Evolutionary conservation across 2,113 vertebrate genomes (phyloP).

Genomic region (Trogon surrucura): DNA sequence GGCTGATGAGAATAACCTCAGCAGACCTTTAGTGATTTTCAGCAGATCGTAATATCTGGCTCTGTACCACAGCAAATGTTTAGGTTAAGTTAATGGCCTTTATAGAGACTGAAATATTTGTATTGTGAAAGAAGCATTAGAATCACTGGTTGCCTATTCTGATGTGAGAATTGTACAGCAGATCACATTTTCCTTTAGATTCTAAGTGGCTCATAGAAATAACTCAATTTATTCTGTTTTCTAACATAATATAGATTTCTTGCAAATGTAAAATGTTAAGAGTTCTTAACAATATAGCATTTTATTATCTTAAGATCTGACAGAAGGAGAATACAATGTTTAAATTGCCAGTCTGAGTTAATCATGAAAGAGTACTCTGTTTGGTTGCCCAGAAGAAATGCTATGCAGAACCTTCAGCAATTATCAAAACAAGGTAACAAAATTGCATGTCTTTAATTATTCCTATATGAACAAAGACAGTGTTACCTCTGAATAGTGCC

Average conservation of each 20-base stretch:
- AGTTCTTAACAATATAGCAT: neutral
- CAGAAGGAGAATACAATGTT: neutral
- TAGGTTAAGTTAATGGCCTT: conserved; percentile 29
- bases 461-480: conserved; percentile 56
- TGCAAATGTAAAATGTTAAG: neutral
- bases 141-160: neutral
- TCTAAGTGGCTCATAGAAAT: neutral
- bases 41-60: conserved; percentile 33
- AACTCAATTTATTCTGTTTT: neutral
- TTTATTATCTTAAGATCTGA: conserved; percentile 9
- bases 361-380: conserved; percentile 36
- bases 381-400: conserved; percentile 10
- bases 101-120: neutral
- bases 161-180: neutral
- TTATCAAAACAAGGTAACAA: conserved; percentile 68
- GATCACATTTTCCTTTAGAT: neutral
- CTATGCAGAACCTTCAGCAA: conserved; percentile 40
- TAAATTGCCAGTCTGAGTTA: conserved; percentile 22
- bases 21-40: conserved; percentile 28
- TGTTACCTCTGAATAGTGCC: conserved; percentile 36
- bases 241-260: neutral
- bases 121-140: neutral
- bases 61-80: conserved; percentile 36
- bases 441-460: conserved; percentile 66
- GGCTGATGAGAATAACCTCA: conserved; percentile 31